Evolutionary conservation across 2,113 vertebrate species (phyloP).

Genomic region (Ctenodactylus gundi): DNA sequence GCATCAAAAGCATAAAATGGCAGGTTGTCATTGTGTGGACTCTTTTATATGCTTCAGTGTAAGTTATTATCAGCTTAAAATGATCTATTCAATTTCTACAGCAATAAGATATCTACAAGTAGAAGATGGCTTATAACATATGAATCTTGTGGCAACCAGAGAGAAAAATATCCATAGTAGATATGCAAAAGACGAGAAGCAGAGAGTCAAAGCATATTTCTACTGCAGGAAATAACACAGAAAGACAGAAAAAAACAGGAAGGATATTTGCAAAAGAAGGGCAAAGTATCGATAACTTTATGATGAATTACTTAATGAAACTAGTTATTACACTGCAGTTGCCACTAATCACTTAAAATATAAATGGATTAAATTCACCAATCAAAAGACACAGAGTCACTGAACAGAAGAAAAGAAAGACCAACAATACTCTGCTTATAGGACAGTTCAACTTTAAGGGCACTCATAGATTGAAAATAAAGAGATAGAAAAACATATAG

Average conservation of each 20-base stretch:
- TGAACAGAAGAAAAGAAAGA: not conserved
- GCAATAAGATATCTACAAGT: not conserved
- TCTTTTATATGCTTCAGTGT: not conserved
- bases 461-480: not conserved
- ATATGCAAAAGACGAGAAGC: not conserved
- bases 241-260: not conserved
- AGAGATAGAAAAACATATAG: not conserved
- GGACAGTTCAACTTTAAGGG: not conserved
- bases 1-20: not conserved
- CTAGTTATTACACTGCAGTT: not conserved
- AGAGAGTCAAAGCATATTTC: not conserved
- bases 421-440: not conserved
- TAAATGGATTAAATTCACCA: not conserved
- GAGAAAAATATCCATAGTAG: not conserved
- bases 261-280: not conserved
- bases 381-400: not conserved
- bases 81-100: too few relatives aligned
- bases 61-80: not conserved
- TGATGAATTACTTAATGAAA: not conserved
- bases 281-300: not conserved
- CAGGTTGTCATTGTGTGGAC: not conserved
- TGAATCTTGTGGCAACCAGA: not conserved
- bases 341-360: not conserved
- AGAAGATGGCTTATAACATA: not conserved
- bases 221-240: not conserved